A percentile compares a stretch with the other conserved stretches of the same genome.
Conservation (phyloP, 2,888 invertebrate species). For the Eupithecia inturbata region DNA sequence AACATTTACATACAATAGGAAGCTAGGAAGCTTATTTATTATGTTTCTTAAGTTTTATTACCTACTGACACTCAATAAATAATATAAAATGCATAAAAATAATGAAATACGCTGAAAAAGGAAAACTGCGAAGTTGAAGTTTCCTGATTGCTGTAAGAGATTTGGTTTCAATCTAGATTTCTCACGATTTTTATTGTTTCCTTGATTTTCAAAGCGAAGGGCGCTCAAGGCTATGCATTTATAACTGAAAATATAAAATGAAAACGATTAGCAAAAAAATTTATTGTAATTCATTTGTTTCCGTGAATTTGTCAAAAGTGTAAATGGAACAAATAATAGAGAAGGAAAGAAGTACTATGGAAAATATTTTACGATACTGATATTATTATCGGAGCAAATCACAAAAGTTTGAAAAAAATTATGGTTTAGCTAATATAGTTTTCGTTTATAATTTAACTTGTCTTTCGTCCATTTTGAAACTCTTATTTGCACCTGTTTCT, state of each 20-base stretch:
- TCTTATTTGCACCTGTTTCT: too few species aligned
- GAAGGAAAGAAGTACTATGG: too few species aligned
- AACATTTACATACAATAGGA: background rate
- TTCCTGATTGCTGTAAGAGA: constrained; percentile 3
- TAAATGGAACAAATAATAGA: background rate
- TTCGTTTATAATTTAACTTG: too few species aligned
- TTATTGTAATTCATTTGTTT: background rate
- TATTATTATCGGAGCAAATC: too few species aligned
- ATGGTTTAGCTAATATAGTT: too few species aligned
- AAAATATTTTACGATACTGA: too few species aligned
- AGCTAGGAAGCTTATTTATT: too few species aligned
- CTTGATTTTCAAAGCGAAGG: background rate
- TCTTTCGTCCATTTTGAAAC: too few species aligned
- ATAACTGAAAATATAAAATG: background rate
- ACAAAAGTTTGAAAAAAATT: too few species aligned
- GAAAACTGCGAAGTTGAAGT: background rate
- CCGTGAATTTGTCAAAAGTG: background rate
- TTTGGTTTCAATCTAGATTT: constrained; percentile 1
- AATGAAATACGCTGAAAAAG: background rate
- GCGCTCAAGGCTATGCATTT: background rate
- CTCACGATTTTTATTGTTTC: constrained; percentile 2
- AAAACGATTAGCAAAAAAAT: background rate
- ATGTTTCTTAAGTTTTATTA: background rate
- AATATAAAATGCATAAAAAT: background rate
- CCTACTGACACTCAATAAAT: background rate